These are phyloP conservation scores for Herminia tarsipennalis DNA, from an alignment of 2,888 invertebrate genomes.

Conservation along the genomic window DNA sequence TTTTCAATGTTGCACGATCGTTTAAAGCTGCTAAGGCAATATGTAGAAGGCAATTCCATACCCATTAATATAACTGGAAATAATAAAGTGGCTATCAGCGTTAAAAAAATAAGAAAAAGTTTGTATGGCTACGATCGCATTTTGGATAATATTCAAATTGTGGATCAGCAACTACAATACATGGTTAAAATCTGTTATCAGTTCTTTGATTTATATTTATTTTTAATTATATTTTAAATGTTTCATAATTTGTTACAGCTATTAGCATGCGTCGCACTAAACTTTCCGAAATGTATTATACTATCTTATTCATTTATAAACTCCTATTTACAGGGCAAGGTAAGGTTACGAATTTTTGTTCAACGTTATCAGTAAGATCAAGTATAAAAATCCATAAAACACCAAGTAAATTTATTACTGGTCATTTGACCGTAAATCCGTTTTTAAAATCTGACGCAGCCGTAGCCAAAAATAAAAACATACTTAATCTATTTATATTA, in stretches of 20 bases:
- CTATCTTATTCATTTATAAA: not conserved
- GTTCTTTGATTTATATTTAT: too few relatives aligned
- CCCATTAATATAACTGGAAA: not conserved
- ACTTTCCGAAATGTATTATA: not conserved
- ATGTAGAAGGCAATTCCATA: not conserved
- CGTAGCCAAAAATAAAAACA: too few relatives aligned
- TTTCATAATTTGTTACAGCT: slow-evolving; percentile 9
- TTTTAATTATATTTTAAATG: too few relatives aligned
- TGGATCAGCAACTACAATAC: slow-evolving; percentile 2
- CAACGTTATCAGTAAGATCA: too few relatives aligned
- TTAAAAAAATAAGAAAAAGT: slow-evolving; percentile 4
- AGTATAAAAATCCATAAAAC: too few relatives aligned
- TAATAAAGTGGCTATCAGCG: not conserved
- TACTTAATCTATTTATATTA: too few relatives aligned
- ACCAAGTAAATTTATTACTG: too few relatives aligned
- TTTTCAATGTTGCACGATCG: slow-evolving; percentile 11
- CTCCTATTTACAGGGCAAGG: too few relatives aligned
- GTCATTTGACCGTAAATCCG: too few relatives aligned
- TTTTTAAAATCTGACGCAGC: too few relatives aligned
- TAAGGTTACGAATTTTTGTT: too few relatives aligned
- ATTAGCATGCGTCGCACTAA: not conserved
- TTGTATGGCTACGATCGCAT: slow-evolving; percentile 9
- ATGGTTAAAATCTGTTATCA: slow-evolving; percentile 1
- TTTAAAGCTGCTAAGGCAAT: not conserved
- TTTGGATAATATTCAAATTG: slow-evolving; percentile 5